Percentiles rank a stretch among this genome's conserved stretches.
Evolutionary conservation across 1,140 invertebrate species (phyloP).

Genomic region (Drosophila serrata): DNA sequence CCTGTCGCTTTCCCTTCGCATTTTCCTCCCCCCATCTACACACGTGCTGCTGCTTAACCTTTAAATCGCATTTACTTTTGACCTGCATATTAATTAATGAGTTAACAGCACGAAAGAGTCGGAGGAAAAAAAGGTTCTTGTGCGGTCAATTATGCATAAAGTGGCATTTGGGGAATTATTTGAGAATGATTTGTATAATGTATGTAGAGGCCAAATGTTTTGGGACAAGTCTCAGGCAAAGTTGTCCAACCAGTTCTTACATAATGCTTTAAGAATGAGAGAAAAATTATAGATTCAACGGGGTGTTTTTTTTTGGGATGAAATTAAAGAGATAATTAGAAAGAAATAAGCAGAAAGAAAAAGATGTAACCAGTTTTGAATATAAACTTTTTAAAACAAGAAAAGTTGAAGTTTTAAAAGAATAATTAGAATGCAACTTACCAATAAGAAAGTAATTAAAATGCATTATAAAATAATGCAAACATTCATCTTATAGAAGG

Average conservation of each 20-base stretch:
- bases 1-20: background rate
- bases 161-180: conserved; percentile 55
- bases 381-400: no score
- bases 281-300: background rate
- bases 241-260: conserved; percentile 27
- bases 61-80: conserved; percentile 58
- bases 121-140: conserved; percentile 46
- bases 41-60: conserved; percentile 41
- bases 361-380: no score
- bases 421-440: no score
- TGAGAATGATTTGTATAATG: conserved; percentile 48
- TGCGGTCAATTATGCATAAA: conserved; percentile 70
- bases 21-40: background rate
- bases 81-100: conserved; percentile 70
- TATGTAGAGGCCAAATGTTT: conserved; percentile 24
- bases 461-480: no score
- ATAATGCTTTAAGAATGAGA: background rate
- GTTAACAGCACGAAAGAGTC: conserved; percentile 40
- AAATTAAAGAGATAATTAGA: background rate
- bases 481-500: no score
- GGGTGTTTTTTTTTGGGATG: background rate
- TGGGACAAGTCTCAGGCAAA: conserved; percentile 1
- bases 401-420: no score
- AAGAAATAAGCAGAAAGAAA: no score
- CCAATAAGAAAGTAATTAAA: no score